These are phyloP conservation scores for Blastomussa wellsi DNA, from an alignment of 92 coral and sea anemone genomes.

Conservation along the genomic window DNA sequence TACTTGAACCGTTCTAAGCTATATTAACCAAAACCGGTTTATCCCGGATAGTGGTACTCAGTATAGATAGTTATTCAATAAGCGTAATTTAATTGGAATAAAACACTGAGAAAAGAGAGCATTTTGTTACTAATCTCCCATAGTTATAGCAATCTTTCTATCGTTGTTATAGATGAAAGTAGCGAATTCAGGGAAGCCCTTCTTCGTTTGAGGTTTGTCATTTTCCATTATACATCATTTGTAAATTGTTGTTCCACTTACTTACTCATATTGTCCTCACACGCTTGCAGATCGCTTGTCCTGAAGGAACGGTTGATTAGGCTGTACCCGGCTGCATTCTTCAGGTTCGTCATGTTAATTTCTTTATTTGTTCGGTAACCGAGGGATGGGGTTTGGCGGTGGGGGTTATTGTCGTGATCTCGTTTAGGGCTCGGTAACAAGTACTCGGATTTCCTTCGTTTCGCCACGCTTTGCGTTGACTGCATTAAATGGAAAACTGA, in stretches of 20 bases:
- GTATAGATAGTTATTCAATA: too few relatives aligned
- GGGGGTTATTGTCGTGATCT: too few relatives aligned
- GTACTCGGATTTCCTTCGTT: too few relatives aligned
- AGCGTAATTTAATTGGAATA: too few relatives aligned
- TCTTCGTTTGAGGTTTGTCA: slow-evolving; percentile 22
- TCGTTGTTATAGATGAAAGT: not conserved
- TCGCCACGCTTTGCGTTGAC: too few relatives aligned
- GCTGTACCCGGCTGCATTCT: slow-evolving; percentile 36
- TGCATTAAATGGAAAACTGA: not conserved
- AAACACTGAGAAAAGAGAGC: too few relatives aligned
- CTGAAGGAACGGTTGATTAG: slow-evolving; percentile 23
- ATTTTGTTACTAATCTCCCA: not conserved
- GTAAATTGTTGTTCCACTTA: not conserved
- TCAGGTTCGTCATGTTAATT: slow-evolving; percentile 25
- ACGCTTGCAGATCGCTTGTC: slow-evolving; percentile 5
- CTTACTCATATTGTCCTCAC: not conserved
- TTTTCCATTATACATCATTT: not conserved
- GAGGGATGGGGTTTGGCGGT: too few relatives aligned
- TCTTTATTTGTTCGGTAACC: not conserved
- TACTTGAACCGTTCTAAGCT: too few relatives aligned
- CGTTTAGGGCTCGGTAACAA: too few relatives aligned
- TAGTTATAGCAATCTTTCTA: not conserved
- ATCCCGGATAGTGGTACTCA: too few relatives aligned
- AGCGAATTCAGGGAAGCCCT: slow-evolving; percentile 10
- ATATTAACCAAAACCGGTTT: too few relatives aligned